Evolutionary conservation across 2,113 vertebrate species (phyloP).

Genomic region (Hassar affinis): DNA sequence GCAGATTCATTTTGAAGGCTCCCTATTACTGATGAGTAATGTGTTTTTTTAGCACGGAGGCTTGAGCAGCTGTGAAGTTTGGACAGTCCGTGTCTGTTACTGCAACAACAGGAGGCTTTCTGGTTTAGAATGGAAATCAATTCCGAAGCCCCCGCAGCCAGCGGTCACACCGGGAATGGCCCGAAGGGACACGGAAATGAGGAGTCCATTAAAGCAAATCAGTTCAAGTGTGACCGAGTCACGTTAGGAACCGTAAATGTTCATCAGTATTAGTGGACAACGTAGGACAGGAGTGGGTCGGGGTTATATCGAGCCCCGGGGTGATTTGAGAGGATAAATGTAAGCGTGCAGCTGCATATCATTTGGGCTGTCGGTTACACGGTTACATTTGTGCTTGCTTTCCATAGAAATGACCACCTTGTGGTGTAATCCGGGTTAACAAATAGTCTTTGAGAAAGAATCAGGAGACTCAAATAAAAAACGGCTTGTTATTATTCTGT

Average conservation of each 20-base stretch:
- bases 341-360: neutral
- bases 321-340: neutral
- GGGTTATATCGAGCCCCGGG: neutral
- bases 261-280: conserved; percentile 23
- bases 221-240: conserved; percentile 37
- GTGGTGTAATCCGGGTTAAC: conserved; percentile 49
- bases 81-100: conserved; percentile 53
- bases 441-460: conserved; percentile 49
- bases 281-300: conserved; percentile 16
- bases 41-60: neutral
- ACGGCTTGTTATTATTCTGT: neutral
- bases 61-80: conserved; percentile 47
- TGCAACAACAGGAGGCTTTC: conserved; percentile 67
- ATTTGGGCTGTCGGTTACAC: neutral
- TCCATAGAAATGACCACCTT: neutral
- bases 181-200: conserved; percentile 39
- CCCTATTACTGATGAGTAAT: neutral
- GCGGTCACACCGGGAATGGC: conserved; percentile 31
- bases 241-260: neutral
- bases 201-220: conserved; percentile 35
- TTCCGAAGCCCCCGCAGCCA: conserved; percentile 39
- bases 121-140: conserved; percentile 60
- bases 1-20: neutral
- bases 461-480: neutral
- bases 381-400: neutral